These are phyloP conservation scores for Cotesia congregata DNA, from an alignment of 2,888 invertebrate species.

Conservation along the genomic window DNA sequence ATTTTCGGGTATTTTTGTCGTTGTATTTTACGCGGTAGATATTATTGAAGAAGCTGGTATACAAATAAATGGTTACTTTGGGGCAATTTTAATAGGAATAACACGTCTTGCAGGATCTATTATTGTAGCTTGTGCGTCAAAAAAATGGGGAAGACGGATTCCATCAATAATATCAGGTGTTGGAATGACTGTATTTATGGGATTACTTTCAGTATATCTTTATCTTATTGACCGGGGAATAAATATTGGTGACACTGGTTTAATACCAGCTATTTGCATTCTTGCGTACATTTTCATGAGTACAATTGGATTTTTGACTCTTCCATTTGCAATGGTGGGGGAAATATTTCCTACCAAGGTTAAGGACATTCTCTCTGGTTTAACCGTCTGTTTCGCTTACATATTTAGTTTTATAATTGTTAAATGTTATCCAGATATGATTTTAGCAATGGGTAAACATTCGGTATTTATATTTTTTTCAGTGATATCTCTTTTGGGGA, in stretches of 20 bases:
- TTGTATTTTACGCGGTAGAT: conserved; percentile 74
- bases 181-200: conserved; percentile 74
- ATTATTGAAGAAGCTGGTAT: conserved; percentile 71
- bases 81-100: conserved; percentile 72
- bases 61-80: conserved; percentile 70
- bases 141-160: conserved; percentile 73
- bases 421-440: conserved; percentile 72
- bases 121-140: conserved; percentile 71
- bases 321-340: conserved; percentile 75
- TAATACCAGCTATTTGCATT: conserved; percentile 70
- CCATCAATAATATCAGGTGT: conserved; percentile 75
- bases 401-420: conserved; percentile 73
- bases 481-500: conserved; percentile 69
- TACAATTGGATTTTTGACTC: conserved; percentile 73
- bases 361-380: conserved; percentile 72
- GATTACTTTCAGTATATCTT: conserved; percentile 70
- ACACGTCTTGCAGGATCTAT: conserved; percentile 71
- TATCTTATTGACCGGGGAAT: conserved; percentile 59
- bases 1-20: conserved; percentile 73
- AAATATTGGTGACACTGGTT: conserved; percentile 52
- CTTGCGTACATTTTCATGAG: conserved; percentile 72
- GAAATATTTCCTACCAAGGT: conserved; percentile 73
- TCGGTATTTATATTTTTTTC: conserved; percentile 73
- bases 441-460: conserved; percentile 65
- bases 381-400: conserved; percentile 71